Base-by-base conservation (phyloP, 2,113 vertebrate genomes). In the Syngnathus floridae region DNA sequence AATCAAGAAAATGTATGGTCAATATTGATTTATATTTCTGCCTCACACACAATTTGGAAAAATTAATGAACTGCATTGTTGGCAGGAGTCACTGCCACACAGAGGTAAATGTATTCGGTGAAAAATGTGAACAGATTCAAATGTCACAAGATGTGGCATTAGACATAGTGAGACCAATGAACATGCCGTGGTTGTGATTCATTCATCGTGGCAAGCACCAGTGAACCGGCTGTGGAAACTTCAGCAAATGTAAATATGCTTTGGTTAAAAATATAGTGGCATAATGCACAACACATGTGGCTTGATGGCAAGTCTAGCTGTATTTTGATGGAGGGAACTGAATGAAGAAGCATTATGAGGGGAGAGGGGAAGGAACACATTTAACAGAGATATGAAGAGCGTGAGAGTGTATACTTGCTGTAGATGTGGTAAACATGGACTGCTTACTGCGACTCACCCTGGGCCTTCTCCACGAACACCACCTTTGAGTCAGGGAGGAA, bases 401-500 rank as follows among this genome's bases (percentile, higher is more conserved):
- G 35, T 26, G 22, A 37, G 40, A 62, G 43, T 52, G 67, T 68
- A 76, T 52, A 52, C 22, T 52, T 52, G 70, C 73, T 59, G 46
- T 72, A 77, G 64, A 54, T 61, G 57, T 57, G 31, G 69, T 71
- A 74, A 80, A 75, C 54, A 77, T 26, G 40, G 69, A 63, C 7
- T 40, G 46, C 64, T 54, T 68, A 56, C 19, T 64, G 41, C 36
- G 62, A 67, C 88, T 83, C 89, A 99, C 96, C 96, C 91, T 96
- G 95, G 0, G 94, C 95, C 85, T 97, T 98, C 88, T 99, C 96
- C 90, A 99, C 93, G 31, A 99, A 99, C 85, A 99, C 90, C 86
- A 99, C 96, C 86, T 98, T 98, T 72, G 96, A 97, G 81, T 98
- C 96, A 16, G 93, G 94, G 66, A 95, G 92, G 76, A 99, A 98